Evolutionary conservation across 2,888 invertebrate genomes (phyloP), one percentile per base, ranked within the genome.

Genomic region (Cantharis rustica): DNA sequence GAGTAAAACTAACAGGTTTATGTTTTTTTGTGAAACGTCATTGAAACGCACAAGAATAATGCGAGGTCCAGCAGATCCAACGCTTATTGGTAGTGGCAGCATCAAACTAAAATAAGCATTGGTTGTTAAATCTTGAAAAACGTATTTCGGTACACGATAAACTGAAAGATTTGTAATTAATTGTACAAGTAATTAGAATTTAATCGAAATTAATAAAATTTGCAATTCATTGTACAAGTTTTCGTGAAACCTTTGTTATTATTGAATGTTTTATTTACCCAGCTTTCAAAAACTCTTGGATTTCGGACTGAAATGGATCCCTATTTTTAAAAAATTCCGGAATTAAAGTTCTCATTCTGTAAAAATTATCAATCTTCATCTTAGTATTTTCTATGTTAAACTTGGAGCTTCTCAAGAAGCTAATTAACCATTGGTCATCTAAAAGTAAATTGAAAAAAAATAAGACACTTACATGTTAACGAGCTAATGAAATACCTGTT

Each of bases 311-410:
- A 62, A 80, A 79, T 1, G 91, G 90, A 84, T 91, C 90, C 81
- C 90, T 87, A 76, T 89, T 84, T 9, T 88, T 87, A 81, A 91
- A 91, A 79, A 92, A 88, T 81, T 93, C 92, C 1, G 93, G 92
- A 0, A 91, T 88, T 31, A 90, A 87, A 2, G 89, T 89, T 79
- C 90, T 90, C 83, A 90, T 85, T 10, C 91, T 91, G 82, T 92
- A 92, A 83, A 90, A 92, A 87, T 90, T 89, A 78, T 91, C 91
- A 26, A 91, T 80, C 81, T 91, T 91, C 80, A 90, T 88, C 84
- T 91, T 91, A 63, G 89, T 88, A 77, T 89, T 87, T 81, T 91
- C 90, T 61, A 91, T 81, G 72, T 90, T 90, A 83, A 89, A 90
- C 85, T 91, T 91, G 79, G 89, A 89, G 64, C 91, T 90, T 4